These are phyloP conservation scores for Tokudaia tokunoshimensis DNA, from an alignment of 2,797 vertebrate genomes.

Conservation along the genomic window DNA sequence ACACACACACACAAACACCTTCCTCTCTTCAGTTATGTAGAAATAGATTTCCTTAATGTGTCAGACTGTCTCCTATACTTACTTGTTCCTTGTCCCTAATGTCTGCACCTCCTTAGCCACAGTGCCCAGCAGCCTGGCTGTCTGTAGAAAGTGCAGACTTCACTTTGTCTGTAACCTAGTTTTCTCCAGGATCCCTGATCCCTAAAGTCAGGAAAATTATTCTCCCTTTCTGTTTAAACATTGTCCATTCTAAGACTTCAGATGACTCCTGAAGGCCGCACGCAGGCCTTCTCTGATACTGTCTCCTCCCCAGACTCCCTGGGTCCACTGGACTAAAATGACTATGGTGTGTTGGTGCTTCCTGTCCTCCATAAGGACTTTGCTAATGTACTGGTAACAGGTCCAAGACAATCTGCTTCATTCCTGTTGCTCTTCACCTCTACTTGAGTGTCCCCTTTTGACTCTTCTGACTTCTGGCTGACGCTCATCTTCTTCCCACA, in stretches of 20 bases:
- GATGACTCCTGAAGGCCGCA: neutral
- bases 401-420: neutral
- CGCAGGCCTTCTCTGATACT: neutral
- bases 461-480: neutral
- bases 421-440: neutral
- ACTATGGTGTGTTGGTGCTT: neutral
- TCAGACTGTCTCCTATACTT: neutral
- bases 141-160: neutral
- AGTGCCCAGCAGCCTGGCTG: neutral
- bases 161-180: neutral
- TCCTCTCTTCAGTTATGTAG: neutral
- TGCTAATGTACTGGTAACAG: neutral
- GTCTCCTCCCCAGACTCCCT: neutral
- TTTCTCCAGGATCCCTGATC: neutral
- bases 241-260: neutral
- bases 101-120: neutral
- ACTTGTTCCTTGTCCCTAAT: neutral
- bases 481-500: neutral
- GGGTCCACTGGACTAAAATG: neutral
- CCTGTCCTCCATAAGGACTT: neutral
- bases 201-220: conserved; percentile 9
- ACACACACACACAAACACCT: neutral
- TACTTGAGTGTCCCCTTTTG: neutral
- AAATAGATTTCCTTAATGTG: neutral
- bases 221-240: neutral